Evolutionary conservation across 2,113 vertebrate species (phyloP).

Genomic region (Nipponia nippon): DNA sequence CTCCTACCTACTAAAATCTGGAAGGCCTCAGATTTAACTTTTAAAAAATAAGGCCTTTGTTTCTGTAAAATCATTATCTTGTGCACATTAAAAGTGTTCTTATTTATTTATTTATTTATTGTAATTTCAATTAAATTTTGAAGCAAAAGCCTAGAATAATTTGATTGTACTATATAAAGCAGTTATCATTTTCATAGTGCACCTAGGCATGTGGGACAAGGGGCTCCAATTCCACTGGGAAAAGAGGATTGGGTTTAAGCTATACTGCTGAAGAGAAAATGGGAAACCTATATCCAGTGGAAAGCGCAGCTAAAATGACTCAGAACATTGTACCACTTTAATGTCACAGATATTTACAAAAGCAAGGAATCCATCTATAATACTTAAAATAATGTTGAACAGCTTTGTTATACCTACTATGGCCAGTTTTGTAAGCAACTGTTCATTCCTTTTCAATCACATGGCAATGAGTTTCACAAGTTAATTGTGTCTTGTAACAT

Average conservation of each 20-base stretch:
- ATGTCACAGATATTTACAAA: neutral
- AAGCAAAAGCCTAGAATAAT: neutral
- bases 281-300: neutral
- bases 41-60: neutral
- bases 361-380: neutral
- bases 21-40: neutral
- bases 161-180: neutral
- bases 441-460: neutral
- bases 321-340: neutral
- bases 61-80: neutral
- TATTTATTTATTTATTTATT: neutral
- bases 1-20: neutral
- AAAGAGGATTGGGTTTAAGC: neutral
- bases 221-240: neutral
- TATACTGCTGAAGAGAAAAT: neutral
- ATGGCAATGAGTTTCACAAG: neutral
- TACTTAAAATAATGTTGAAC: neutral
- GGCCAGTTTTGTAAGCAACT: neutral
- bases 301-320: neutral
- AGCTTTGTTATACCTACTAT: neutral
- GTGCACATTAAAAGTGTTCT: neutral
- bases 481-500: neutral
- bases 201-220: neutral
- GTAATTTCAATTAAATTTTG: neutral
- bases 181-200: neutral